phyloP scores from a whole-genome alignment of 2,797 vertebrate species.

The Centropyge bicolor region DNA sequence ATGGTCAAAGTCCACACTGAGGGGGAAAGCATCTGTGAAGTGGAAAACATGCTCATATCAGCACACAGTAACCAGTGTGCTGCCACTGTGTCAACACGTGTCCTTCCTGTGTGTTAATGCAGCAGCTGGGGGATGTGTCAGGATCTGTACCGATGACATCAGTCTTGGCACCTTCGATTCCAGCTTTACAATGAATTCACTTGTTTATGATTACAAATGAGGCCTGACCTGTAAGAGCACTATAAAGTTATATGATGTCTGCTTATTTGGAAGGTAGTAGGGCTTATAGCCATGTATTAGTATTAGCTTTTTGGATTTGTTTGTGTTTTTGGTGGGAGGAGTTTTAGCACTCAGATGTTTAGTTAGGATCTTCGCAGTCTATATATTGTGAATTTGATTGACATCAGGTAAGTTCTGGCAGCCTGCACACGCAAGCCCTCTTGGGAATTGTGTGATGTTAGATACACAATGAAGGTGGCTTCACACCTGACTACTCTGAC shows the following conservation, averaged over 20 bases:
- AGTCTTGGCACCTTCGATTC: conserved; percentile 43
- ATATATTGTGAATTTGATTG: neutral
- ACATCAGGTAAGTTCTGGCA: neutral
- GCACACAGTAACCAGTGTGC: neutral
- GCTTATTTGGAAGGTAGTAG: neutral
- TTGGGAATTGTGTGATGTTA: conserved; percentile 7
- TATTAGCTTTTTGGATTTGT: neutral
- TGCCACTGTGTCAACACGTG: conserved; percentile 52
- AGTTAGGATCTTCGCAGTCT: neutral
- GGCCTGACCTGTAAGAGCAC: neutral
- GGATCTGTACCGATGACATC: conserved; percentile 64
- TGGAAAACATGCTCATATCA: neutral
- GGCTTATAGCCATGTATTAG: neutral
- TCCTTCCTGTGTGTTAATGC: conserved; percentile 40
- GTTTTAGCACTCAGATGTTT: neutral
- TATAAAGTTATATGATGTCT: neutral
- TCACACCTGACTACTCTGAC: neutral
- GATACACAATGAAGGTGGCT: conserved; percentile 4
- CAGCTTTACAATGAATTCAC: conserved; percentile 7
- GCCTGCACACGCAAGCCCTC: neutral
- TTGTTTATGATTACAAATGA: neutral
- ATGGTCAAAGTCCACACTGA: conserved; percentile 40
- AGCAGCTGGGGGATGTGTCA: conserved; percentile 53
- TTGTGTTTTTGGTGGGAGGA: neutral
- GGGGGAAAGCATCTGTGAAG: neutral